Evolutionary conservation across 2,797 vertebrate species (phyloP), one percentile per base, ranked within the genome.

Genomic region (Telmatherina bonti): DNA sequence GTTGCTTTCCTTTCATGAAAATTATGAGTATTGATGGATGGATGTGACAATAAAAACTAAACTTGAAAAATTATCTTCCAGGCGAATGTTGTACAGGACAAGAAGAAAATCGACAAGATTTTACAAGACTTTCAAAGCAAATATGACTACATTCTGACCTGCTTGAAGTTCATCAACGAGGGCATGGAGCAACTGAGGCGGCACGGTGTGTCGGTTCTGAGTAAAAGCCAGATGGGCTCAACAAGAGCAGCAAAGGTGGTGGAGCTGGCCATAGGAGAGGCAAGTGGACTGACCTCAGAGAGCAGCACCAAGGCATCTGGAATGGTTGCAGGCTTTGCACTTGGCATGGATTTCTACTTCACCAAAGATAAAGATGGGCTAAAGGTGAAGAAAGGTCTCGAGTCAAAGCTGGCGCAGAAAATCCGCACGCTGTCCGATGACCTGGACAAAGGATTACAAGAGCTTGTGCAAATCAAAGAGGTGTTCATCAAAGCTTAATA

Each of bases 341-440:
- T 79, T 0, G 70, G 78, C 27, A 71, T 90, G 62, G 74, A 84
- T 24, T 22, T 80, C 0, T 83, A 49, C 70, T 87, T 76, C 67
- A 72, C 10, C 1, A 8, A 76, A 7, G 1, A 84, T 11, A 65
- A 38, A 0, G 18, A 38, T n/a, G 82, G 12, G 84, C 88, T 1
- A 8, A 77, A 70, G 22, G 20, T 83, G 31, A 89, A 88, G 64
- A 87, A 76, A 35, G 72, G 51, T 16, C 43, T 84, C 0, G 59
- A 55, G 57, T 88, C 77, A 0, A 66, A 78, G 56, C 60, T 86
- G n/a, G 82, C 75, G 0, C 27, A 2, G 4, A 73, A 85, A 27
- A 74, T 90, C 47, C 51, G 20, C 1, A 16, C 4, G 0, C 29
- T 87, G 1, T 0, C 0, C 0, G 15, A 43, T 1, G 36, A 66